Conservation (phyloP, 1,140 invertebrate genomes). For the Brachionus manjavacas region DNA sequence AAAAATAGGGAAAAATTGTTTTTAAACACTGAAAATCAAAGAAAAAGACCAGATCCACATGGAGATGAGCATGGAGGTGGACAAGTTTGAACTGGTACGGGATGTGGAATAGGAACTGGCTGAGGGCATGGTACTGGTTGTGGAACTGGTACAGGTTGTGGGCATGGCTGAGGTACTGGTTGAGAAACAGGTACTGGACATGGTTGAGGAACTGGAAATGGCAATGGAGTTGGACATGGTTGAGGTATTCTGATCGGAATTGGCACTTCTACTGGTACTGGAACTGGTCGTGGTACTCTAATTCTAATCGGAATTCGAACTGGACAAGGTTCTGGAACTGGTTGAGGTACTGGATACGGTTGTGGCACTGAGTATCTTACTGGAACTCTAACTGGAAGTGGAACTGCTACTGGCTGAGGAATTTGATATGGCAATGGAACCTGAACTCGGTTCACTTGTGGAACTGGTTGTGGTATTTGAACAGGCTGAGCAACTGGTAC, state of each 20-base stretch:
- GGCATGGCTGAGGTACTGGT: neutral
- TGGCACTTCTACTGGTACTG: neutral
- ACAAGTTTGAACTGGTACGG: neutral
- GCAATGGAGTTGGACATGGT: neutral
- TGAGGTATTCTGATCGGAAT: neutral
- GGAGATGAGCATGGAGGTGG: neutral
- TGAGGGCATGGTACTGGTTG: neutral
- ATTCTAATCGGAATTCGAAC: slow-evolving; percentile 1
- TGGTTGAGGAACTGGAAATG: neutral
- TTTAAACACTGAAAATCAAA: neutral
- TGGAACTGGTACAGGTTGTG: slow-evolving; percentile 5
- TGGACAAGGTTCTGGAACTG: neutral
- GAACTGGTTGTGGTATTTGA: neutral
- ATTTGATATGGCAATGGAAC: neutral
- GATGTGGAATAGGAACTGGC: slow-evolving; percentile 1
- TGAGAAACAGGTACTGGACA: neutral
- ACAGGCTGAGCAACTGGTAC: neutral
- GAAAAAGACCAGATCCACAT: neutral
- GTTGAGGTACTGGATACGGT: neutral
- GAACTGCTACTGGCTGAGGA: neutral
- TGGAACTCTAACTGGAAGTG: neutral
- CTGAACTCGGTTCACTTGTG: neutral
- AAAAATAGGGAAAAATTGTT: neutral
- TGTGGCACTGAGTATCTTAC: neutral
- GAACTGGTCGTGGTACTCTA: slow-evolving; percentile 12